These are phyloP conservation scores for Haemorhous mexicanus DNA, from an alignment of 2,113 vertebrate species.

Conservation along the genomic window DNA sequence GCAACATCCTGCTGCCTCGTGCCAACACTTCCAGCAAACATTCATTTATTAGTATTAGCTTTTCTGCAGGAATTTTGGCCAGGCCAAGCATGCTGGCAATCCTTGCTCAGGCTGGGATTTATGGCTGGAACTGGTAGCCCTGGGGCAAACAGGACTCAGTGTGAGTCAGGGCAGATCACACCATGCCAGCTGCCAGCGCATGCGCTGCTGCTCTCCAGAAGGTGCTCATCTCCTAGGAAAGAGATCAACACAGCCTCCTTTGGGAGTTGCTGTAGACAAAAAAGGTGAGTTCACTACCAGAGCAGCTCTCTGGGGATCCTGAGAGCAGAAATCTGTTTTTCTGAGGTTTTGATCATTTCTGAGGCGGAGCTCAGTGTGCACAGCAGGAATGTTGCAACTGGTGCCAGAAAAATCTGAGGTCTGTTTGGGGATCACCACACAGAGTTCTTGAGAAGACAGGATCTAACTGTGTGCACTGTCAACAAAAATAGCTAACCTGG, in stretches of 20 bases:
- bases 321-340: not conserved
- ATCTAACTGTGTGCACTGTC: not conserved
- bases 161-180: not conserved
- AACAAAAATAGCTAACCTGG: not conserved
- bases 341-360: not conserved
- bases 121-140: not conserved
- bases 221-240: not conserved
- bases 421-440: not conserved
- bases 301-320: not conserved
- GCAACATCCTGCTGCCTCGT: not conserved
- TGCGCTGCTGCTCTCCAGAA: not conserved
- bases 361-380: rapidly evolving
- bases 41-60: not conserved
- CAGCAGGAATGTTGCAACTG: not conserved
- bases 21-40: not conserved
- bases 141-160: not conserved
- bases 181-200: rapidly evolving
- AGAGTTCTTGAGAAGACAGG: not conserved
- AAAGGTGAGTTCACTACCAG: not conserved
- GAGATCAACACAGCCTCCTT: not conserved
- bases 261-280: not conserved
- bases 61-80: constrained; percentile 14
- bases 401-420: not conserved
- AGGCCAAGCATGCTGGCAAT: not conserved
- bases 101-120: not conserved